Evolutionary conservation across 2,797 vertebrate genomes (phyloP), one percentile per base, ranked within the genome.

Genomic region (Synanceia verrucosa): DNA sequence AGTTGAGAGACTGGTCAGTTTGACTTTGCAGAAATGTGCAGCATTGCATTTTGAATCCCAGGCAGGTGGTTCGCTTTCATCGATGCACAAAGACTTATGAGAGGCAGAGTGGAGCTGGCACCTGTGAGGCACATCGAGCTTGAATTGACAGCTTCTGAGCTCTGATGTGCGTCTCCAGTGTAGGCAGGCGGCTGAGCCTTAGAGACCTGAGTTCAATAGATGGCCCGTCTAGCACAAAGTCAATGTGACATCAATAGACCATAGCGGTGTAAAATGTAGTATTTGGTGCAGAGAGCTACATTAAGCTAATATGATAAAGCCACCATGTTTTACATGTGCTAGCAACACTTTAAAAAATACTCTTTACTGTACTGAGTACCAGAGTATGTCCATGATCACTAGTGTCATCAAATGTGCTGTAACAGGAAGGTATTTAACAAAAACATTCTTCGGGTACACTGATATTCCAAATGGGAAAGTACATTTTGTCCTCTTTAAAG

Each of bases 11-110:
- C 73, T 62, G 81, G 83, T 84, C 79, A 81, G 79, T 89, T 90
- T 85, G 83, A 89, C 86, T 91, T 89, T 91, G 82, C 85, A 85
- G 76, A 88, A 88, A 89, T 85, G 71, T 79, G 71, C 86, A 80
- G 76, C 75, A 63, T 59, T 82, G 79, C 79, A 70, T 80, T 86
- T 82, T 87, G 73, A 91, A 79, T 73, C 73, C 59, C 47, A 65
- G 83, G 73, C 69, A 70, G 84, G 75, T 44, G n/a, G 39, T 51
- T 83, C 26, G 68, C 85, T 90, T 84, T 93, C 88, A 93, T 92
- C 74, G 44, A 88, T 87, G 78, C 81, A 82, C 70, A 78, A 70
- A 87, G 86, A 82, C 87, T 84, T 72, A 46, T 33, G 59, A 70
- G 79, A 88, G 73, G 79, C 66, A 65, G 76, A 80, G 81, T 59